Evolutionary conservation across 2,888 invertebrate species (phyloP).

Genomic region (Aphidoletes aphidimyza): DNA sequence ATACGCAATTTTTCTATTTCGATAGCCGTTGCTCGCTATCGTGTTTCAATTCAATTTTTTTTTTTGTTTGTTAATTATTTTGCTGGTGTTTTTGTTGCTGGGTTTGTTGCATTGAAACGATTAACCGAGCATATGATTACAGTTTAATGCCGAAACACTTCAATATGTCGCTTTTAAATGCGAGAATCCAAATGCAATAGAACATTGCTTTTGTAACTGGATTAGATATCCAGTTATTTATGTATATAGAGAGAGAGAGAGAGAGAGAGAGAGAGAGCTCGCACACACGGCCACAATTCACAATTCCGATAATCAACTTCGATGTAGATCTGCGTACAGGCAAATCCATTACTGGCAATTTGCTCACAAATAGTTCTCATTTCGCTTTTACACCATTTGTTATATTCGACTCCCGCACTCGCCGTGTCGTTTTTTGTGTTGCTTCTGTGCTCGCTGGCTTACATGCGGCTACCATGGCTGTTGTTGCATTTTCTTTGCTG

Average conservation of each 20-base stretch:
- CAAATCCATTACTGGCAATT: constrained; percentile 39
- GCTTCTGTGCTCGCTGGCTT: too few relatives aligned
- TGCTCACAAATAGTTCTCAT: constrained; percentile 38
- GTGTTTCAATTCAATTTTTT: constrained; percentile 7
- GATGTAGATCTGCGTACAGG: constrained; percentile 48
- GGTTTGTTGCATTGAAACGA: constrained; percentile 37
- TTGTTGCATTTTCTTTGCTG: neutral
- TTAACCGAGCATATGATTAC: constrained; percentile 26
- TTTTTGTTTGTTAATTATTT: neutral
- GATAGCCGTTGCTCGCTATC: too few relatives aligned
- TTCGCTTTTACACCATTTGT: neutral
- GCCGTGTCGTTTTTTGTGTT: too few relatives aligned
- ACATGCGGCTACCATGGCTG: too few relatives aligned
- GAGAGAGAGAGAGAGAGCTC: too few relatives aligned
- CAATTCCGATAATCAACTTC: constrained; percentile 19
- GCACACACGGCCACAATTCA: neutral
- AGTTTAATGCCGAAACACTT: constrained; percentile 24
- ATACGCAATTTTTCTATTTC: constrained; percentile 24
- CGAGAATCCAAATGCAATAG: neutral
- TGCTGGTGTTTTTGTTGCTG: neutral
- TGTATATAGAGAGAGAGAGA: too few relatives aligned
- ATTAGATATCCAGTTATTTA: constrained; percentile 24
- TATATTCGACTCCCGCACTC: neutral
- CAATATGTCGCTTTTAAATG: constrained; percentile 43
- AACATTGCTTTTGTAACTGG: constrained; percentile 17